Conservation (phyloP, 2,113 vertebrate genomes). For the Dermatemys mawii region DNA sequence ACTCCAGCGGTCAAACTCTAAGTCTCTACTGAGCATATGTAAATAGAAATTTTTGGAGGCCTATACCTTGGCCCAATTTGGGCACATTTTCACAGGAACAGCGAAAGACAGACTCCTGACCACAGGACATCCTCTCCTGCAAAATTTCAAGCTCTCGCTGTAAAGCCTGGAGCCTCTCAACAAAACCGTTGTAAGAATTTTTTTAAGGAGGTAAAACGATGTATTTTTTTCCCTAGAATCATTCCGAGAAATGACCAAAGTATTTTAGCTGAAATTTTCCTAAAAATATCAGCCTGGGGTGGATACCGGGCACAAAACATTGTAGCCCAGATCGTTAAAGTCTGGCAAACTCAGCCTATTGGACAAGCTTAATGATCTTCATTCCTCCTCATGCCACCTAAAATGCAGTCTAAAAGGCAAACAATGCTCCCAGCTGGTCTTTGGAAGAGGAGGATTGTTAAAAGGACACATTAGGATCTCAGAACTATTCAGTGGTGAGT, state of each 20-base stretch:
- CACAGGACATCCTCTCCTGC: background rate
- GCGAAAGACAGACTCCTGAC: background rate
- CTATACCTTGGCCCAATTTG: no score
- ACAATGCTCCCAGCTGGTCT: no score
- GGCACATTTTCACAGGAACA: background rate
- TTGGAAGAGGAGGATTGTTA: background rate
- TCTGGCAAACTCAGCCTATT: background rate
- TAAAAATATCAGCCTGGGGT: background rate
- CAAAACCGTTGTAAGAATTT: background rate
- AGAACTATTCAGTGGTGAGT: background rate
- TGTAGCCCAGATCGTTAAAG: background rate
- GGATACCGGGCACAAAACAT: background rate
- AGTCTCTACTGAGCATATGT: no score
- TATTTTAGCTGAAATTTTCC: background rate
- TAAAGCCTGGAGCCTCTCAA: background rate
- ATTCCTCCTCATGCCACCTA: no score
- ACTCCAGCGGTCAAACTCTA: no score
- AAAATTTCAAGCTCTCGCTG: background rate
- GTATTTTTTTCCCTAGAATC: background rate
- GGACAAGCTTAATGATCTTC: no score
- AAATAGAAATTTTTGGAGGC: no score
- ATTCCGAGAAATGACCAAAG: background rate
- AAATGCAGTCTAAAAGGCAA: background rate
- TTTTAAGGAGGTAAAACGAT: background rate
- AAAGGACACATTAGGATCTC: background rate